These are phyloP conservation scores for Ophioninae sp. DNA, from an alignment of 2,888 invertebrate species.

Conservation along the genomic window DNA sequence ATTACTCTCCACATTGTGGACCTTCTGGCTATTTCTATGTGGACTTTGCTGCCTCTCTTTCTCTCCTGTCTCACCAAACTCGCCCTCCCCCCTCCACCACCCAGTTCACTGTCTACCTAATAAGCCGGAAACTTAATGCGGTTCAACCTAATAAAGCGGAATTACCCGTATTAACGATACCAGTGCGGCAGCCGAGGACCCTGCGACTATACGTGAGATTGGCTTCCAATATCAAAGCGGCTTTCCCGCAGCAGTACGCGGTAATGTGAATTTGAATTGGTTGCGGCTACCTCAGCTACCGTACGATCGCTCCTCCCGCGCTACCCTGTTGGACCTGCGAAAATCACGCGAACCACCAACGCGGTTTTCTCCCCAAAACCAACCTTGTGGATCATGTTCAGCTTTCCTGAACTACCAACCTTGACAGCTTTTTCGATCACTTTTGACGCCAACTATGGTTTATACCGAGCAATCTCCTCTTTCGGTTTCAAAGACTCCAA, in stretches of 20 bases:
- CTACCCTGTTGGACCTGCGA: conserved; percentile 22
- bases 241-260: conserved; percentile 66
- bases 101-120: conserved; percentile 64
- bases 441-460: background rate
- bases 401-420: background rate
- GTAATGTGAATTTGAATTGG: conserved; percentile 74
- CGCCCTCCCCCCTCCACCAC: conserved; percentile 31
- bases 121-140: conserved; percentile 73
- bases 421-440: background rate
- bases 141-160: conserved; percentile 74
- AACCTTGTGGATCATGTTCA: conserved; percentile 15
- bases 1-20: conserved; percentile 11
- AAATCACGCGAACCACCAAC: conserved; percentile 22
- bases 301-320: background rate
- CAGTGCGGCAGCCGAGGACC: conserved; percentile 30
- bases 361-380: conserved; percentile 4
- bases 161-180: conserved; percentile 71
- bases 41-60: conserved; percentile 40
- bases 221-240: conserved; percentile 69
- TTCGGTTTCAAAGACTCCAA: too few species aligned
- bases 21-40: conserved; percentile 32
- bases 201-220: conserved; percentile 65
- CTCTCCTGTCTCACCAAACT: conserved; percentile 32
- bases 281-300: conserved; percentile 53
- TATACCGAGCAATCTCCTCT: background rate